phyloP scores from a whole-genome alignment of 2,888 invertebrate species.

The Aphodius granarius region DNA sequence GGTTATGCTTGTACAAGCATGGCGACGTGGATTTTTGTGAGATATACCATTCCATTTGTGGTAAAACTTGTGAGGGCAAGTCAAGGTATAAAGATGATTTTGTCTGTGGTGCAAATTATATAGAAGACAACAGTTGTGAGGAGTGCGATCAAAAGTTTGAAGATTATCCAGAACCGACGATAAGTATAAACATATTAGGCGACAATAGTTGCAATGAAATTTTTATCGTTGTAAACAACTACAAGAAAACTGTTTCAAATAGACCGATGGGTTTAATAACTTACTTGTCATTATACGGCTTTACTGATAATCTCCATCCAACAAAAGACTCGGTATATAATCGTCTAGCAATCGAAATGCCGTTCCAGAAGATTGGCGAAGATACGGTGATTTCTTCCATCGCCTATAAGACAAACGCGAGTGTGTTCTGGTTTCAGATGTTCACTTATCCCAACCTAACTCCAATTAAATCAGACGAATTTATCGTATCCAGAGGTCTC shows the following conservation, averaged over 20 bases:
- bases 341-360: background rate
- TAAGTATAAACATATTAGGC: background rate
- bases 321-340: background rate
- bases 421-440: background rate
- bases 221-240: background rate
- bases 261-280: background rate
- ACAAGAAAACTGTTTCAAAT: background rate
- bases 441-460: background rate
- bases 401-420: background rate
- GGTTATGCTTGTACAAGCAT: background rate
- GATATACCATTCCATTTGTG: background rate
- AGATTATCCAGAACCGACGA: conserved; percentile 7
- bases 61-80: background rate
- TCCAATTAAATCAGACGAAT: background rate
- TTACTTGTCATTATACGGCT: background rate
- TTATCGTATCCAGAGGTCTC: background rate
- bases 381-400: background rate
- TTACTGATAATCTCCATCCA: background rate
- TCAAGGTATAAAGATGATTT: background rate
- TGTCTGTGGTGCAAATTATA: background rate
- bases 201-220: background rate
- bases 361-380: background rate
- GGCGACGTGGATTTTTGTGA: background rate
- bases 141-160: conserved; percentile 13
- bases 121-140: background rate